phyloP scores from a whole-genome alignment of 2,797 vertebrate genomes.

The Trematomus bernacchii region DNA sequence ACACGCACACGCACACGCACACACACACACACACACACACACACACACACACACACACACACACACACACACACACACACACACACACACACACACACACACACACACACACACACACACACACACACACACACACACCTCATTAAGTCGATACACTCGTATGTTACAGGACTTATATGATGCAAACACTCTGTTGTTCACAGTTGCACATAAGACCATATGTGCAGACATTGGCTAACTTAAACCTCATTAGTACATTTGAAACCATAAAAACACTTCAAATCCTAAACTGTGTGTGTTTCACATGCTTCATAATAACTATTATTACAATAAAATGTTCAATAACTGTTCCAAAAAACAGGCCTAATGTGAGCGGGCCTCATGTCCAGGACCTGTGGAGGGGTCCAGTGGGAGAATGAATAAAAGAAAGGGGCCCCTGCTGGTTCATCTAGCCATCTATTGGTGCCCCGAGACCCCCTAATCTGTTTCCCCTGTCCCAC shows the following conservation, averaged over 20 bases:
- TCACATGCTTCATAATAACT: conserved; percentile 14
- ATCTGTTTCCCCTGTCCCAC: conserved; percentile 88
- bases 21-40: conserved; percentile 27
- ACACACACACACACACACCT: conserved; percentile 24
- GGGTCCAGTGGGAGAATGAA: conserved; percentile 88
- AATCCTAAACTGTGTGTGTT: not conserved
- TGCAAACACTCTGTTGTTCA: not conserved
- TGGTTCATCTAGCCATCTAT: conserved; percentile 91
- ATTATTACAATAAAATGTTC: conserved; percentile 29
- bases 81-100: conserved; percentile 27
- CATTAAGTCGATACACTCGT: conserved; percentile 53
- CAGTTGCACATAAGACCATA: not conserved
- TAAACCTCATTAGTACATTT: not conserved
- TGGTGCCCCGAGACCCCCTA: conserved; percentile 89
- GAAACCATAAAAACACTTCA: conserved; percentile 5
- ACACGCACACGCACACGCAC: not conserved
- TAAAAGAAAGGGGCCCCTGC: conserved; percentile 90
- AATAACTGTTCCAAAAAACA: conserved; percentile 40
- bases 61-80: conserved; percentile 31
- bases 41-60: conserved; percentile 24
- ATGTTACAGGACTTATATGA: conserved; percentile 26
- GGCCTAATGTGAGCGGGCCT: conserved; percentile 51
- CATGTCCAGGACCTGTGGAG: conserved; percentile 72
- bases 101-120: conserved; percentile 20
- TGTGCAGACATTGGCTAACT: not conserved